Base-by-base conservation (phyloP, 2,113 vertebrate genomes). In the Nipponia nippon region DNA sequence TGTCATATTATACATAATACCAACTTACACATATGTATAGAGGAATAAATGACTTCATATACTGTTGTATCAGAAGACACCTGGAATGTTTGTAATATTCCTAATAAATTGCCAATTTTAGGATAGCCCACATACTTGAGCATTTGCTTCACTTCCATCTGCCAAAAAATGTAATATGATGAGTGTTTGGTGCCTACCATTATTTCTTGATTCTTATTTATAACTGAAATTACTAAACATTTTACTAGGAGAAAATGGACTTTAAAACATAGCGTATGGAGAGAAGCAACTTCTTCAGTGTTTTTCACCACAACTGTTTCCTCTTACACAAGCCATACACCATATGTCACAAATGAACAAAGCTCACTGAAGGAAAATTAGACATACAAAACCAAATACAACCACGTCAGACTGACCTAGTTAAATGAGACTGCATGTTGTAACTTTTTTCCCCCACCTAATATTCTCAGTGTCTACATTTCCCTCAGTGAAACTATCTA, bases 101-200 rank as follows among this genome's bases (percentile, higher is more conserved):
- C 56, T 93, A 94, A 95, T 67, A 90, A 95, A 95, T 70, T 69
- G 72, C 56, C 79, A 89, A 4, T 89, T 96, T 95, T 85, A 94
- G 65, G 61, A 84, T 63, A 87, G 92, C 61, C 72, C 77, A 95
- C 83, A 83, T 93, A 95, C 19, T 92, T 58, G 13, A 96, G 9
- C 63, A 93, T 76, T 95, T 92, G 76, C 36, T 95, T 91, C 59
- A 49, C 23, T 79, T 92, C 36, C 47, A 92, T 92, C 73, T 95
- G 94, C 91, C 91, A 95, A 79, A 87, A 96, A 82, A 89, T 42
- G 21, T 78, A 92, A 82, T 14, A 79, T 0, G 6, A 75, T 56
- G 47, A 87, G 52, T 52, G 23, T 92, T 71, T 61, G 18, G 72
- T 82, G 80, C 36, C 82, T 49, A 82, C 40, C 9, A 29, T 49